Base-by-base conservation (phyloP, 2,113 vertebrate species). In the Oreochromis aureus region DNA sequence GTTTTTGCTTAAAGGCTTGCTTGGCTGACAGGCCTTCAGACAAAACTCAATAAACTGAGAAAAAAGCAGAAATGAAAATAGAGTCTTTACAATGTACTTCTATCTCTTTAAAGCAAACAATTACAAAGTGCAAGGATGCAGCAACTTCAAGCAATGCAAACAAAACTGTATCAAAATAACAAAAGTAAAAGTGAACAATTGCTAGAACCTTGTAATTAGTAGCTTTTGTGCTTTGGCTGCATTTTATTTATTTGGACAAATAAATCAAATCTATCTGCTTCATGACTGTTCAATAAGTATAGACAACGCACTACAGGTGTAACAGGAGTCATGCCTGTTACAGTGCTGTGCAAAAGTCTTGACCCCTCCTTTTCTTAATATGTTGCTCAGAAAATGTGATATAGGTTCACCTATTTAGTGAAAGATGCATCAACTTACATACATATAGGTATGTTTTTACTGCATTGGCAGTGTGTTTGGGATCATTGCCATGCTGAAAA, bases 211-310 rank as follows among this genome's bases (percentile, higher is more conserved):
- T 59, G 44, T 53, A 30, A 10, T 55, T 19, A 63, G 6, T 3
- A 84, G 34, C 34, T 16, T 39, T 32, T 61, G 15, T 53, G n/a
- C 8, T 19, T 59, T n/a, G 53, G 36, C 48, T 30, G 6, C 11
- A 30, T 87, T 85, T 27, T 22, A 36, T 84, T 79, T 39, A 19
- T 48, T 84, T 69, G 34, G 34, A 66, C 2, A 39, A 66, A 66
- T 66, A 66, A 66, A 66, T 39, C 61, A 39, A 66, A 39, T 66
- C 34, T n/a, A 66, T 39, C 61, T 39, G 61, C 34, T 39, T 66
- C 19, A n/a, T 39, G 34, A 66, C 34, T 34, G 6, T 66, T 66
- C 10, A 66, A 12, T 39, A 39, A 8, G 61, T 19, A 39, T 4
- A 66, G 61, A 66, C 61, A 39, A 7, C 0, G 1, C 6, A 0